phyloP scores from a whole-genome alignment of 2,888 invertebrate species.

The Euzophera pinguis region DNA sequence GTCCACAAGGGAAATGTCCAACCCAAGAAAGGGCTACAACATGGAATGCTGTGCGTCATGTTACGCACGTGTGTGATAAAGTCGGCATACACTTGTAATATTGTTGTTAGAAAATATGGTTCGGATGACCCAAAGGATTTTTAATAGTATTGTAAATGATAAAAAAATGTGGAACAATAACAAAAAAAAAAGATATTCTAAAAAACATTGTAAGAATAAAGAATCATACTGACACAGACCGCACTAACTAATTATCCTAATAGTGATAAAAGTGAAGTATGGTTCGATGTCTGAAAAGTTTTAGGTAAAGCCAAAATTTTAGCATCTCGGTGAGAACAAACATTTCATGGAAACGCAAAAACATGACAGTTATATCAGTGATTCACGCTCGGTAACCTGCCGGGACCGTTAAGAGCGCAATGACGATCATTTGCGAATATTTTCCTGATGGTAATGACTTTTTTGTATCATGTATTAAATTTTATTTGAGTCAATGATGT shows the following conservation, averaged over 20 bases:
- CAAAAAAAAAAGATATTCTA: too few relatives aligned
- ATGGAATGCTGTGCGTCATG: too few relatives aligned
- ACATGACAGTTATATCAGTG: conserved; percentile 71
- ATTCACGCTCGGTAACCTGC: conserved; percentile 58
- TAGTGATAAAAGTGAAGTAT: conserved; percentile 19
- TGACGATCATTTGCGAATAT: conserved; percentile 24
- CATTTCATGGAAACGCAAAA: conserved; percentile 57
- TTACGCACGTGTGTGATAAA: too few relatives aligned
- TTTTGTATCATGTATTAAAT: not conserved
- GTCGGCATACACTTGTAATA: too few relatives aligned
- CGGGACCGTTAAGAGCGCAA: conserved; percentile 59
- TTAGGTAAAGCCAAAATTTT: conserved; percentile 38
- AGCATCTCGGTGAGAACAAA: conserved; percentile 60
- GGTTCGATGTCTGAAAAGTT: conserved; percentile 22
- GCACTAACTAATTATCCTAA: not conserved
- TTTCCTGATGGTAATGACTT: not conserved
- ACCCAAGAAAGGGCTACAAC: too few relatives aligned
- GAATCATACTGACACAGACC: not conserved
- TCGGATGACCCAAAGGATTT: too few relatives aligned
- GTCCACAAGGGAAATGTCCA: too few relatives aligned
- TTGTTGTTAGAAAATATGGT: too few relatives aligned
- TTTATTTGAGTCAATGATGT: too few relatives aligned
- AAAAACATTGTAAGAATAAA: too few relatives aligned
- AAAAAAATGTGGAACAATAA: too few relatives aligned
- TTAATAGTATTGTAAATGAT: too few relatives aligned